Base-by-base conservation (phyloP, 2,888 invertebrate genomes). In the Sisyra nigra region DNA sequence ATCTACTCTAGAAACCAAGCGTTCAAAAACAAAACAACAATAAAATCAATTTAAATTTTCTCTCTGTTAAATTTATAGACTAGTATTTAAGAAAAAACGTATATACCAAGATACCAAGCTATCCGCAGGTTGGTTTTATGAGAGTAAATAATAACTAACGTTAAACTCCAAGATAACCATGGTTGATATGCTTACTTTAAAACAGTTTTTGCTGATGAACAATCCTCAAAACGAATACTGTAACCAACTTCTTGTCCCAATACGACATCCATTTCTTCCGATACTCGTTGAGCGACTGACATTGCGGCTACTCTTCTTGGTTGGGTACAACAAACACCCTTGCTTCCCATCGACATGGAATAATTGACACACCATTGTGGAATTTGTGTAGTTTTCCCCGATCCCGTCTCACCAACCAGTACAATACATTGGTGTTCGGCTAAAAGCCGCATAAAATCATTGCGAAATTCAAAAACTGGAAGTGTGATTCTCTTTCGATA, bases 341-440 rank as follows among this genome's bases (percentile, higher is more conserved):
- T 82, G 49, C 68, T 70, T 1, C 80, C 80, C 44, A 71, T 62
- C 1, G 72, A 64, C 29, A 71, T 59, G 0, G 84, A 76, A 61
- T 76, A 82, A 51, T 85, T 83, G 0, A 84, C 82, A 57, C 85
- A 85, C 89, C 92, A 93, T 65, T 92, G 98, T 1, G 98, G 98
- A 54, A 98, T 98, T 67, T 96, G 98, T 9, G 98, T 98, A 0
- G 98, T 98, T 68, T 99, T 99, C 1, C 98, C 98, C 2, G 94
- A 96, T n/a, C 98, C 98, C 0, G 96, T 98, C 61, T 99, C 98
- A 52, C 98, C 98, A 3, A 99, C 98, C 0, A 98, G 68, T 2
- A 97, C 94, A 18, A 96, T 87, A 49, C 87, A 87, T 57, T 97
- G 97, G 62, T 96, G 84, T 44, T 86, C 83, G 48, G 80, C 80